Evolutionary conservation across 2,888 invertebrate genomes (phyloP), one percentile per base, ranked within the genome.

Genomic region (Meta bourneti): DNA sequence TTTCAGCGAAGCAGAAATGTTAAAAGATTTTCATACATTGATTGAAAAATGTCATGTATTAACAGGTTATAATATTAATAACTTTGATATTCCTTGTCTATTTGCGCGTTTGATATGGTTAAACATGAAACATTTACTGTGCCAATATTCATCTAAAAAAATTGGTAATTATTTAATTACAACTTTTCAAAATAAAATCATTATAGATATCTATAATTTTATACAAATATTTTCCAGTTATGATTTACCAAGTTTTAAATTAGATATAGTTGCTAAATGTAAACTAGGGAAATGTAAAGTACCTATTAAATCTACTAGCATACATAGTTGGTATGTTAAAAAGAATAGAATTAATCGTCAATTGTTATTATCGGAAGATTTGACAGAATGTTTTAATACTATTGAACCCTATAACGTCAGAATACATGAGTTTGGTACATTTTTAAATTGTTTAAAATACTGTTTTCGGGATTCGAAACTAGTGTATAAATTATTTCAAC

Each of bases 161-260:
- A 79, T 89, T 51, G 89, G 89, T 11, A 34, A 61, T 48, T 34
- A 52, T 48, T 11, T 84, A 13, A 71, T 89, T 16, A 34, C 75
- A 0, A 79, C 83, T 6, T 84, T 49, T 52, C 51, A 84, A 54
- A 84, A 89, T 48, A 84, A 84, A 89, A 13, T 89, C 5, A 19
- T 84, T 16, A 52, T 89, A 0, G 89, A 89, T 54, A 70, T 89
- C 72, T 89, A 89, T 19, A 20, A 70, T 70, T 89, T 74, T 20
- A 70, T 89, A 71, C 70, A 61, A 52, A 89, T 49, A 34, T 89
- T 89, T 84, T 89, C 89, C 0, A 34, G 78, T 52, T 89, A 84
- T 7, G 72, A 89, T 83, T 89, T 89, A 52, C 89, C 89, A 0
- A 89, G 89, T 83, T 89, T 70, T 9, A 89, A 89, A 78, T 51